A percentile compares a stretch with the other conserved stretches of the same genome.
These are phyloP conservation scores for Megalops atlanticus DNA, from an alignment of 2,113 vertebrate species.

Conservation along the genomic window DNA sequence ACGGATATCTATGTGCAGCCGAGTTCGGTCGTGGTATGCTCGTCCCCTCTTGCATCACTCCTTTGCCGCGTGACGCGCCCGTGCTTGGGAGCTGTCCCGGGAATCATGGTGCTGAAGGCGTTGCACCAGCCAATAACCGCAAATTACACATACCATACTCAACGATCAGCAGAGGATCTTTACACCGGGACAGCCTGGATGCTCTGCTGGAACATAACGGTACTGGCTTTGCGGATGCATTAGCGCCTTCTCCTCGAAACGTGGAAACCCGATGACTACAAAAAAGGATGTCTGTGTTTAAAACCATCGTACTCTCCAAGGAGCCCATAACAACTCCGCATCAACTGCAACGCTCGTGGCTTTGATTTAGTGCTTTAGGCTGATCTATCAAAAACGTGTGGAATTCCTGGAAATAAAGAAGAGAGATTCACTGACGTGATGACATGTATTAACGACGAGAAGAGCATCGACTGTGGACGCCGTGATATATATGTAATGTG, in stretches of 20 bases:
- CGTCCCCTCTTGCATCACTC: slow-evolving; percentile 38
- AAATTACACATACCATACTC: slow-evolving; percentile 29
- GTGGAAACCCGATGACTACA: slow-evolving; percentile 6
- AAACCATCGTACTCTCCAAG: slow-evolving; percentile 9
- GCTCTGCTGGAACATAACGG: not conserved
- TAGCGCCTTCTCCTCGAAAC: slow-evolving; percentile 12
- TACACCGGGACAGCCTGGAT: not conserved
- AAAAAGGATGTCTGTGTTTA: slow-evolving; percentile 19
- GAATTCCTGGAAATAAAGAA: not conserved
- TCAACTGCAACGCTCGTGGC: not conserved
- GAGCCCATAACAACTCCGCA: not conserved
- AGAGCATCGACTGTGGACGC: not conserved
- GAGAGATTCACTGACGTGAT: not conserved
- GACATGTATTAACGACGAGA: not conserved
- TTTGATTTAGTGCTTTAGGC: not conserved
- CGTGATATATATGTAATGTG: not conserved
- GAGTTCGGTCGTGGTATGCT: slow-evolving; percentile 15
- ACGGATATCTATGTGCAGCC: not conserved
- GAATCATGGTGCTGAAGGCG: slow-evolving; percentile 54
- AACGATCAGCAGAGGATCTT: slow-evolving; percentile 20
- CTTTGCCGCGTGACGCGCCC: slow-evolving; percentile 40
- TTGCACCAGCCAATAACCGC: slow-evolving; percentile 33
- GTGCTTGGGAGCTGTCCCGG: slow-evolving; percentile 58
- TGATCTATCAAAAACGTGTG: not conserved
- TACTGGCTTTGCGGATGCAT: not conserved